Base-by-base conservation (phyloP, 1,140 invertebrate genomes). In the Hypothenemus hampei region DNA sequence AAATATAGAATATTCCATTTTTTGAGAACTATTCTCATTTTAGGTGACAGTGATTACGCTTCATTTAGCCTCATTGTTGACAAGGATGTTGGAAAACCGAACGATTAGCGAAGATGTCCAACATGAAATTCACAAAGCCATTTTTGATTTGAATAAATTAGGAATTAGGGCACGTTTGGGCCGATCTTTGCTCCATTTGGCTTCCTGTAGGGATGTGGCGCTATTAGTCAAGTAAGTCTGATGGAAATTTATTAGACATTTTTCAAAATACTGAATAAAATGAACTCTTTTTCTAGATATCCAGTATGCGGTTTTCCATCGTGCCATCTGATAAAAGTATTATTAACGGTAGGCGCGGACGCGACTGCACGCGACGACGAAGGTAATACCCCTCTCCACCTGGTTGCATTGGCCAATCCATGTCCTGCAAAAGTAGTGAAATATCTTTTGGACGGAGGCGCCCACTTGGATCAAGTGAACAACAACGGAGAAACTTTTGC, bases 381-480 rank as follows among this genome's bases (percentile, higher is more conserved):
- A 37, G 86, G 86, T 5, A 93, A 93, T 69, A 91, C 88, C 8
- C 82, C 89, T 1, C 74, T 94, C 8, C 91, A 93, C 65, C 71
- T 91, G n/a, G 80, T 82, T 2, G 85, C 84, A 22, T 71, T 75
- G 21, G 75, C 76, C 3, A 74, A 80, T 64, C 82, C 82, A 4
- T 83, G 80, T 68, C 79, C 80, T 8, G 75, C 81, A 1, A 78
- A 79, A 11, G 75, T 93, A 10, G 80, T 88, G 0, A 76, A 78
- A 53, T 78, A 78, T 2, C 74, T 97, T 0, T 76, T 97, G 0
- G 74, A 82, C 3, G 76, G 81, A 61, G 91, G 91, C 20, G 89
- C 89, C 7, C 93, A 97, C 73, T 75, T 94, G 43, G 93, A 96
- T 73, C 78, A 81, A n/a, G 83, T 86, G 33, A 95, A 97, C 71